A percentile compares a stretch with the other conserved stretches of the same genome.
phyloP scores from a whole-genome alignment of 2,113 vertebrate species.

The Cheirogaleus medius region DNA sequence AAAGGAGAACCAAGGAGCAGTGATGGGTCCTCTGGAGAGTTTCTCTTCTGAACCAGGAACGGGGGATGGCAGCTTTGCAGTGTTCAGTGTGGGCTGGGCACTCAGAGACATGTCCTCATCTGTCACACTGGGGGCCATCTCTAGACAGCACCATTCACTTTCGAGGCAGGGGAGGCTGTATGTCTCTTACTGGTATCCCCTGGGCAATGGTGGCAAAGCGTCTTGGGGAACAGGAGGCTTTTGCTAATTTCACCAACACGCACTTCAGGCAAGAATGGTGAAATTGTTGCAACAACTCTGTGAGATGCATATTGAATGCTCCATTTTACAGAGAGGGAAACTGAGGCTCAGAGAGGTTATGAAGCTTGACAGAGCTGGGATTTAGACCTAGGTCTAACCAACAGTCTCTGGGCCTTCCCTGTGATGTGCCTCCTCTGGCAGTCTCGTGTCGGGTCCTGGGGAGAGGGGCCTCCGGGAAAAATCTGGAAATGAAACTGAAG shows the following conservation, averaged over 20 bases:
- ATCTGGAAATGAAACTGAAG: background rate
- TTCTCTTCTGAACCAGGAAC: background rate
- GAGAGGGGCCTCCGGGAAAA: background rate
- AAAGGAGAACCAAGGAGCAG: background rate
- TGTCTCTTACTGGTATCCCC: background rate
- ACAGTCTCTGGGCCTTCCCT: background rate
- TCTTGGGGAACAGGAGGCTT: background rate
- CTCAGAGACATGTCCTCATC: background rate
- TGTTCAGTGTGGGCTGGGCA: background rate
- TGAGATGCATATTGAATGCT: background rate
- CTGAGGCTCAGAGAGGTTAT: background rate
- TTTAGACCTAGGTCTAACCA: background rate
- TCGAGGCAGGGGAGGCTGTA: no score
- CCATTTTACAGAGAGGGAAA: background rate
- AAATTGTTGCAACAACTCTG: background rate
- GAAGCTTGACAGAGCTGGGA: background rate
- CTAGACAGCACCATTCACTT: no score
- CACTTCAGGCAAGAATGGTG: background rate
- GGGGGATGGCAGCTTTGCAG: background rate
- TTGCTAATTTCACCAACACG: background rate
- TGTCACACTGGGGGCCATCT: background rate
- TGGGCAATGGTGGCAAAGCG: background rate
- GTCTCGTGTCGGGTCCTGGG: background rate
- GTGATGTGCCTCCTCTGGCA: background rate
- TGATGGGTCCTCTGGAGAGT: background rate